Base-by-base conservation (phyloP, 2,113 vertebrate species). In the Holacanthus passer region DNA sequence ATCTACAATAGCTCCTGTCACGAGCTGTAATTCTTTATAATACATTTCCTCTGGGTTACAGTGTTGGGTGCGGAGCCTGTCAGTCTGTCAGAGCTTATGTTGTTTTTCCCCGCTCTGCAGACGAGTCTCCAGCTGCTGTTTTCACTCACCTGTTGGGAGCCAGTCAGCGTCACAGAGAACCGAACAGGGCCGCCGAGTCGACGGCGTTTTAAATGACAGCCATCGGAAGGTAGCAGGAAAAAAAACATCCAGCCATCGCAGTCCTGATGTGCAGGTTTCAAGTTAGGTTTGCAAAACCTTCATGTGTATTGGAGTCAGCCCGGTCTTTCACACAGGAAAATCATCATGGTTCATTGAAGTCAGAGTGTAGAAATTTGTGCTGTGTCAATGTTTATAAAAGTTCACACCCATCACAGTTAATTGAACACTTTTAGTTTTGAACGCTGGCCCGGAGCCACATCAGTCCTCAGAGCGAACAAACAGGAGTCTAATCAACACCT, bases 81-180 rank as follows among this genome's bases (percentile, higher is more conserved):
- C 70, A 3, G 76, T 2, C 82, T 60, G 43, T 62, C 71, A 20
- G 4, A 73, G 70, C 52, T 52, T 24, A 3, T 53, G 32, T 69
- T n/a, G 66, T 50, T 48, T 60, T 16, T 2, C 4, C 32, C 59
- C 9, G 8, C 59, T 13, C 59, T 35, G 32, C 58, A 37, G 19
- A 39, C 1, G 59, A 63, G 35, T 27, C 66, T 62, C 20, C 73
- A 79, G 82, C 70, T 69, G 64, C 77, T 70, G 32, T 20, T 64
- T 22, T 70, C 73, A 29, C 71, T 70, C 39, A 62, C 55, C 72
- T 62, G 43, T 53, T 37, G 24, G 47, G 17, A 58, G 29, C 24
- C 1, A 9, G 29, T 10, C 55, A 13, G 1, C 17, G 52, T 45
- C 37, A 56, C 32, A 1, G n/a, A 29, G 5, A 71, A 7, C 0